A percentile compares a stretch with the other conserved stretches of the same genome.
Conservation (phyloP, 2,888 invertebrate genomes). For the Allygus modestus region DNA sequence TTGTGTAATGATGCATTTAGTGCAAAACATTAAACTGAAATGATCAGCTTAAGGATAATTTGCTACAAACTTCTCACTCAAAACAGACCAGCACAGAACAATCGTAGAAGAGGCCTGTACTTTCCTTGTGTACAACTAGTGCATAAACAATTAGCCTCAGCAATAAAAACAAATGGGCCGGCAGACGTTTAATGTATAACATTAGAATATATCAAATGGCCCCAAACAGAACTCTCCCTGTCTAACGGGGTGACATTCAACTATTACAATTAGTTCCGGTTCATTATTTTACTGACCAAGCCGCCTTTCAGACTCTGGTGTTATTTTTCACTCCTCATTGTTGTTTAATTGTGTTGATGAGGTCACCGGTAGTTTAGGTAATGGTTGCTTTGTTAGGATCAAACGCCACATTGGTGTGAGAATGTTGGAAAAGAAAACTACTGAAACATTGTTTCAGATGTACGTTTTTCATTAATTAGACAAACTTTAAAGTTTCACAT, state of each 20-base stretch:
- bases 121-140: constrained; percentile 53
- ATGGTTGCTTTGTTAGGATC: constrained; percentile 20
- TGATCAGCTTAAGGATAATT: no score
- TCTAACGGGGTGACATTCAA: constrained; percentile 47
- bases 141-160: constrained; percentile 57
- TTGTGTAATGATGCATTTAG: no score
- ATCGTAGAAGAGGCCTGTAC: not conserved
- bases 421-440: constrained; percentile 13
- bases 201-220: constrained; percentile 56
- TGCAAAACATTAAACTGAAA: no score
- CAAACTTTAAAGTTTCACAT: no score
- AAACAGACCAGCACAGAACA: no score
- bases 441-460: not conserved
- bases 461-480: no score
- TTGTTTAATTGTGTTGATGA: constrained; percentile 20
- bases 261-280: constrained; percentile 50
- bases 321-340: constrained; percentile 38
- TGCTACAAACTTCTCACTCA: no score
- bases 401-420: not conserved
- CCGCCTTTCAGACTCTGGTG: constrained; percentile 22
- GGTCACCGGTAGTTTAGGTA: not conserved
- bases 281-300: constrained; percentile 42
- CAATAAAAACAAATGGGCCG: constrained; percentile 51
- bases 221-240: constrained; percentile 39
- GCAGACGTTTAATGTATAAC: constrained; percentile 46